These are phyloP conservation scores for Sebastes goodei DNA, from an alignment of 2,797 vertebrate species.

Conservation along the genomic window DNA sequence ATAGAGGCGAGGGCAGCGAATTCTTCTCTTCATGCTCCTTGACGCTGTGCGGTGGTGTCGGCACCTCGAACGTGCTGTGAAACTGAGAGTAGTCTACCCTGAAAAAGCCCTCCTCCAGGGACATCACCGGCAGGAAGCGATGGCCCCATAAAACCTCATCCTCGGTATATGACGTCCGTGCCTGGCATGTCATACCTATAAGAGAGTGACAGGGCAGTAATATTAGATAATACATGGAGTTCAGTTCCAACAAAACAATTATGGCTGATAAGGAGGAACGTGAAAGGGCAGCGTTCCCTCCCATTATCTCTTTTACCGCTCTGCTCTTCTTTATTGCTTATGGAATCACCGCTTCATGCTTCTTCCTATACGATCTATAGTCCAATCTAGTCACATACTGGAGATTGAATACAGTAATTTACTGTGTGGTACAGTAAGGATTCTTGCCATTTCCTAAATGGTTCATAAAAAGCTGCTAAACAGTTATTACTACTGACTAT, in stretches of 20 bases:
- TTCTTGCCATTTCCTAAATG: background rate
- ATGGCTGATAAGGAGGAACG: slow-evolving; percentile 10
- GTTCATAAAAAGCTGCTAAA: slow-evolving; percentile 25
- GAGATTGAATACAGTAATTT: slow-evolving; percentile 17
- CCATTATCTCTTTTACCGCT: slow-evolving; percentile 14
- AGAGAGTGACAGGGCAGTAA: slow-evolving; percentile 2
- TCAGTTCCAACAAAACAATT: slow-evolving; percentile 17
- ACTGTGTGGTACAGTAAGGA: background rate
- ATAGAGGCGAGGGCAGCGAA: slow-evolving; percentile 78
- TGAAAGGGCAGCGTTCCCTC: background rate
- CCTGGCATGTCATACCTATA: slow-evolving; percentile 92
- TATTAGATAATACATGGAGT: background rate
- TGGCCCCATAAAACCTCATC: slow-evolving; percentile 93
- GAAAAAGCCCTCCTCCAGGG: slow-evolving; percentile 91
- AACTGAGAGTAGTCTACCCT: slow-evolving; percentile 93
- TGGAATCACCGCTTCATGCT: background rate
- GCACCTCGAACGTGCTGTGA: slow-evolving; percentile 89
- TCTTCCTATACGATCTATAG: background rate
- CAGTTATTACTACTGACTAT: background rate
- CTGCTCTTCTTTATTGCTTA: slow-evolving; percentile 1
- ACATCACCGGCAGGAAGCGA: slow-evolving; percentile 92
- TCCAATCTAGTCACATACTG: slow-evolving; percentile 4
- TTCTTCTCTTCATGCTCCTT: slow-evolving; percentile 89
- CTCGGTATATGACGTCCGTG: slow-evolving; percentile 90
- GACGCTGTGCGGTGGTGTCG: slow-evolving; percentile 87